Percentiles rank a stretch among this genome's conserved stretches.
Conservation (phyloP, 2,888 invertebrate species). For the Papilio gigon region DNA sequence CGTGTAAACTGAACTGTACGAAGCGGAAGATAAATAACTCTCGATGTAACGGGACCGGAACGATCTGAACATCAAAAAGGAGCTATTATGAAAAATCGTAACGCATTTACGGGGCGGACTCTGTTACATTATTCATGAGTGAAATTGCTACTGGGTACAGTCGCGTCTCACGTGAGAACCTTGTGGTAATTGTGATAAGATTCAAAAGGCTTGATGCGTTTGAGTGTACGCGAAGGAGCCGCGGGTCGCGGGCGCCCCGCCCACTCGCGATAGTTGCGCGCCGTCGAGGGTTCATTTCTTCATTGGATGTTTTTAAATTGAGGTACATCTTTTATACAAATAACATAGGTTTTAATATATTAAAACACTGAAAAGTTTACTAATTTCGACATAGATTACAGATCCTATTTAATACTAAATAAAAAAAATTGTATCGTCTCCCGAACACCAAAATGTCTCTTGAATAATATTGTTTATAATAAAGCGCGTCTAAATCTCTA, state of each 20-base stretch:
- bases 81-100: slow-evolving; percentile 82
- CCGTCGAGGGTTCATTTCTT: slow-evolving; percentile 31
- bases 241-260: slow-evolving; percentile 33
- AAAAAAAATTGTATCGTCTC: too few species aligned
- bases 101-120: slow-evolving; percentile 79
- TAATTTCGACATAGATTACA: too few species aligned
- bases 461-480: too few species aligned
- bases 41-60: slow-evolving; percentile 42
- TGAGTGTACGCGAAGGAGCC: slow-evolving; percentile 29
- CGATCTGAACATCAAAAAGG: slow-evolving; percentile 68
- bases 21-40: slow-evolving; percentile 59
- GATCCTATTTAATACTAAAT: too few species aligned
- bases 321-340: background rate
- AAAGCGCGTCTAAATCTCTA: too few species aligned
- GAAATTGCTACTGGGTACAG: slow-evolving; percentile 66
- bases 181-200: slow-evolving; percentile 22
- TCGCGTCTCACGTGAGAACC: slow-evolving; percentile 24
- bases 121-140: slow-evolving; percentile 74
- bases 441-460: too few species aligned
- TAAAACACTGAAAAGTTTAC: too few species aligned
- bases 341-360: background rate
- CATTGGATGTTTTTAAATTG: slow-evolving; percentile 14
- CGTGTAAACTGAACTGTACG: slow-evolving; percentile 70
- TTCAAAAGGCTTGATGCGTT: slow-evolving; percentile 12
- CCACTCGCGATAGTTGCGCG: slow-evolving; percentile 34